Base-by-base conservation (phyloP, 2,797 vertebrate genomes). In the Sebastes iracundus region DNA sequence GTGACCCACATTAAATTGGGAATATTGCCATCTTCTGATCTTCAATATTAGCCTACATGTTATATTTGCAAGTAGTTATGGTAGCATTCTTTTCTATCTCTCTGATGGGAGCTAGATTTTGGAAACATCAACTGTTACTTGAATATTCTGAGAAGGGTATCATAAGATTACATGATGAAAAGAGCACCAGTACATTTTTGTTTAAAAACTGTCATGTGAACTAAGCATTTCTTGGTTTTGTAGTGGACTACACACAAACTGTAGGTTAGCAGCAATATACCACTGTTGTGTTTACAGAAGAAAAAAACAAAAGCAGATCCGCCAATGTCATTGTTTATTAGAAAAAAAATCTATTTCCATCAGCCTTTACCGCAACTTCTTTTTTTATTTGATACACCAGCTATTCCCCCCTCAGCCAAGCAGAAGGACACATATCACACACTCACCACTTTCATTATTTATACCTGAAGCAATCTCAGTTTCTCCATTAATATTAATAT, bases 401-500 rank as follows among this genome's bases (percentile, higher is more conserved):
- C 64, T 7, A 30, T 28, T 27, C 27, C 46, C 20, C 18, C 42
- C 23, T 74, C 60, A 33, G 46, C 49, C 49, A 64, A 75, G 28
- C 4, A 11, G 46, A 74, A 30, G 69, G 67, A 28, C 68, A 78
- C 49, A 72, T 55, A 74, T 73, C 64, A 64, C 60, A 77, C 75
- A 80, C 38, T 70, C 80, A 35, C 74, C 55, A 23, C 18, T 78
- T 90, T 78, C 61, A 92, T 88, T 87, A 87, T 91, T 90, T 72
- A 85, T 79, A 33, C 25, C 38, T 66, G 10, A 84, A 72, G 58
- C 59, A 58, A 71, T 82, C 59, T 82, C 68, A 46, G 35, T 61
- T 77, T 77, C 38, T 68, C 73, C 61, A 82, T 89, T 78, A 83
- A 88, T 88, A 88, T 88, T 88, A 82, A 92, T 78, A 79, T 38